Base-by-base conservation (phyloP, 1,140 invertebrate species). In the Meloidogyne hapla region DNA sequence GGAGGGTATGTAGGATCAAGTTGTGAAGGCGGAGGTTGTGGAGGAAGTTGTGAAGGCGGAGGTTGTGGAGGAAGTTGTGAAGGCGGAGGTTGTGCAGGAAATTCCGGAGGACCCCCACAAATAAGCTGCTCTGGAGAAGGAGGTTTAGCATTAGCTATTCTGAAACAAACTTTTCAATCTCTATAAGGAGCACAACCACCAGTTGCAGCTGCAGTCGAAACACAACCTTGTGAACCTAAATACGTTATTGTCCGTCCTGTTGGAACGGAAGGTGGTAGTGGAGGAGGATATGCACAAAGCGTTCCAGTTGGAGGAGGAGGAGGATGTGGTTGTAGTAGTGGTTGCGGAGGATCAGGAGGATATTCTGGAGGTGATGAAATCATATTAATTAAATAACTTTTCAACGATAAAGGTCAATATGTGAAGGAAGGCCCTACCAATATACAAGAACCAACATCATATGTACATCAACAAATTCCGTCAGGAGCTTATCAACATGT, bases 231-330 rank as follows among this genome's bases (percentile, higher is more conserved):
- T 40, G 77, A 75, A 28, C 76, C 81, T 28, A 83, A 79, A 61
- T 83, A 83, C 64, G 80, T 83, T 48, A 81, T 83, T 45, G 82
- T 83, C 18, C 75, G 82, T 0, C 80, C 83, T 5, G 69, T 82
- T 69, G 80, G 48, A 72, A 61, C 69, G 9, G 70, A 78, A 33
- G 48, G 70, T 61, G n/a, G n/a, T n/a, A n/a, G n/a, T n/a, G 71
- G n/a, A 38, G 68, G n/a, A 38, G 68, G 74, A 21, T 80, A 82
- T 62, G 56, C 61, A 12, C 25, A 75, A 25, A 42, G 65, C 23
- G n/a, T 45, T 33, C 62, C 48, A 5, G 18, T 10, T 10, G 33
- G 62, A 25, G 9, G 75, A n/a, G 4, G 15, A 21, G 21, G 75
- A 28, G 45, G 23, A 21, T 10, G 26, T 23, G 33, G 33, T 33